Percentiles rank a stretch among this genome's conserved stretches.
Conservation (phyloP, 2,797 vertebrate species). For the Phataginus tricuspis region DNA sequence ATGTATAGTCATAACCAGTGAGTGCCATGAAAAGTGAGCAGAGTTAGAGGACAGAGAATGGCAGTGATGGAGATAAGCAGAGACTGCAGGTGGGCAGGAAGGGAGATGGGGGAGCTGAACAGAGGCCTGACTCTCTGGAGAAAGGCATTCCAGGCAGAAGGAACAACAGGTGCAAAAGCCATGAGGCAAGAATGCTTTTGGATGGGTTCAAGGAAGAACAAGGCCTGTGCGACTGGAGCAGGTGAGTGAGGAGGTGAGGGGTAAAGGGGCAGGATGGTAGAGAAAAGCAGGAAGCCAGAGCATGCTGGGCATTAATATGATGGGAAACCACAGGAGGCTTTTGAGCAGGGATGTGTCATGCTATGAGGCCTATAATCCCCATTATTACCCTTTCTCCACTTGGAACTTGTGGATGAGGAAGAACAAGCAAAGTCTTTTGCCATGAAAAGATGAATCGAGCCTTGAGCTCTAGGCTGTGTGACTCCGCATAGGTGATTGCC, state of each 20-base stretch:
- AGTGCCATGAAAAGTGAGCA: background rate
- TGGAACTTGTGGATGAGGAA: background rate
- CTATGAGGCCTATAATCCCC: rapidly evolving
- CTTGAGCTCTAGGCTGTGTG: background rate
- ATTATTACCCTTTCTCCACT: background rate
- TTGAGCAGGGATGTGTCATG: background rate
- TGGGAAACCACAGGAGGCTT: background rate
- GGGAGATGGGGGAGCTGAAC: background rate
- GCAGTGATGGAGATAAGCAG: too few species aligned
- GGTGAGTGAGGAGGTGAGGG: background rate
- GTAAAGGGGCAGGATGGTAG: background rate
- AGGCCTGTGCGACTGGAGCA: background rate
- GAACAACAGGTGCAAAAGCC: background rate
- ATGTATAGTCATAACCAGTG: background rate
- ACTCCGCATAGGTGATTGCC: rapidly evolving
- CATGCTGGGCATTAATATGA: rapidly evolving
- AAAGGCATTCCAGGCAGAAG: background rate
- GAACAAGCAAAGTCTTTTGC: background rate
- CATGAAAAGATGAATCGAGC: background rate
- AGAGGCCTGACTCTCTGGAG: background rate
- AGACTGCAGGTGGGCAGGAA: too few species aligned
- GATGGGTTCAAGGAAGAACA: background rate
- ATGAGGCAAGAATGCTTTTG: rapidly evolving
- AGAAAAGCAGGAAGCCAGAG: background rate
- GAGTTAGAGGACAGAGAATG: background rate